Evolutionary conservation across 2,113 vertebrate genomes (phyloP).

Genomic region (Cochlearius cochlearius): DNA sequence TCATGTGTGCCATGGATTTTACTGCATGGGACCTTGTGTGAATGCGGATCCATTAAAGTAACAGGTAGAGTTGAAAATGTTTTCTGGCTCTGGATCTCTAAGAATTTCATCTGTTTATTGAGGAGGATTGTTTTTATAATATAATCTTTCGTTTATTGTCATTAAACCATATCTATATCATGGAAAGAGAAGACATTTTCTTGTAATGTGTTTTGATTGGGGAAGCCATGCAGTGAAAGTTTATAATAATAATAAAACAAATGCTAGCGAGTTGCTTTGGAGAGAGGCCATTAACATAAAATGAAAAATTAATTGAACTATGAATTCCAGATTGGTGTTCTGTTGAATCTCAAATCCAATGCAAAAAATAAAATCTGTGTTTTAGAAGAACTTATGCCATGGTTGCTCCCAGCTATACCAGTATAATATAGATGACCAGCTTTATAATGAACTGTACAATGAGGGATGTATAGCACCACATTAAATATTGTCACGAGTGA

Average conservation of each 20-base stretch:
- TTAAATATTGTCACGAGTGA: neutral
- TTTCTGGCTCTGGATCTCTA: neutral
- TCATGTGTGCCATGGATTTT: neutral
- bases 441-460: neutral
- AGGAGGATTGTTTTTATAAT: neutral
- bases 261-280: neutral
- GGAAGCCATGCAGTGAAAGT: neutral
- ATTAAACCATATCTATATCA: neutral
- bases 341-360: neutral
- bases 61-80: neutral
- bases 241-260: constrained; percentile 23
- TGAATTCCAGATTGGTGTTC: neutral
- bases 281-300: constrained; percentile 34
- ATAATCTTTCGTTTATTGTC: neutral
- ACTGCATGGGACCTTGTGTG: neutral
- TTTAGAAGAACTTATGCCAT: neutral
- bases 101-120: neutral
- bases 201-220: neutral
- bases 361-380: neutral
- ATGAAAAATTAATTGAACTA: constrained; percentile 48
- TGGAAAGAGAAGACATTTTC: neutral
- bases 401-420: neutral
- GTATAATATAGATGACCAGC: neutral
- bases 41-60: neutral
- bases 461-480: neutral